Percentiles rank a stretch among this genome's conserved stretches.
Evolutionary conservation across 2,888 invertebrate genomes (phyloP).

Genomic region (Poecilus cupreus): DNA sequence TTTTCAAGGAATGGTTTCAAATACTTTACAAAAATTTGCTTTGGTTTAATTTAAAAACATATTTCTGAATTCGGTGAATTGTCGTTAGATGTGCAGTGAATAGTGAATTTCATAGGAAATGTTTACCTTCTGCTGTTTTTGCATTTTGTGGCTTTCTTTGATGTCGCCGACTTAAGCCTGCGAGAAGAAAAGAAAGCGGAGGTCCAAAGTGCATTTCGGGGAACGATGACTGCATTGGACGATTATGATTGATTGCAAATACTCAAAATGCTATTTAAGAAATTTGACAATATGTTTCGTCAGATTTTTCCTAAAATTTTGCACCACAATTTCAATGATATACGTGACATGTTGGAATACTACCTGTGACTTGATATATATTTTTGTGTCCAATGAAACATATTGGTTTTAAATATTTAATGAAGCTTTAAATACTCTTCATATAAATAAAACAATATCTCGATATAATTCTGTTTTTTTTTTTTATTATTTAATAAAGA

Average conservation of each 20-base stretch:
- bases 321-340: neutral
- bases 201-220: neutral
- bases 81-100: neutral
- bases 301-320: neutral
- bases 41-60: neutral
- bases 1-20: neutral
- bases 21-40: neutral
- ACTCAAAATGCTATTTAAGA: neutral
- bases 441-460: too few species aligned
- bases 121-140: neutral
- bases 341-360: neutral
- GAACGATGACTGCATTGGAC: slow-evolving; percentile 12
- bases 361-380: too few species aligned
- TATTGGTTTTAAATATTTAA: too few species aligned
- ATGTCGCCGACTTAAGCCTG: neutral
- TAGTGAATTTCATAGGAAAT: neutral
- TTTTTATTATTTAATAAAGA: too few species aligned
- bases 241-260: slow-evolving; percentile 13
- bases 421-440: too few species aligned
- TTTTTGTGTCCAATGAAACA: too few species aligned
- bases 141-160: neutral
- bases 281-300: neutral
- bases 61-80: neutral
- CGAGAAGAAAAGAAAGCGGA: neutral
- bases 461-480: too few species aligned